Conservation (phyloP, 2,113 vertebrate species). For the Strix uralensis region DNA sequence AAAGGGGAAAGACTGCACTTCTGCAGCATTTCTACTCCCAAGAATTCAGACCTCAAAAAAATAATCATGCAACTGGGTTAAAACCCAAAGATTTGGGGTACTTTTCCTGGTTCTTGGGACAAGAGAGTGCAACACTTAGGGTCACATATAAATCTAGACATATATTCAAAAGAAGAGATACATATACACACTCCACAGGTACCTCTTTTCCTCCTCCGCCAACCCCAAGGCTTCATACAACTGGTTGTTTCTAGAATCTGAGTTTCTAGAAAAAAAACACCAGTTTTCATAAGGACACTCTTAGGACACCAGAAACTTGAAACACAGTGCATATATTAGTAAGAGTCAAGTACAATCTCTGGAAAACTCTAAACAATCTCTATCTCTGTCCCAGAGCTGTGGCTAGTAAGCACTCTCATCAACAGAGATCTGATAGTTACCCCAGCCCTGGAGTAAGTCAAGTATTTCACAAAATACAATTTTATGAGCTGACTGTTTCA, state of each 20-base stretch:
- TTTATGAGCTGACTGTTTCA: not conserved
- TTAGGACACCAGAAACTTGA: conserved; percentile 53
- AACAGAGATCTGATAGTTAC: not conserved
- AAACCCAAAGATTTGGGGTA: not conserved
- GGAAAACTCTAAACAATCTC: not conserved
- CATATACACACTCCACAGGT: conserved; percentile 68
- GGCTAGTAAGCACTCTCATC: not conserved
- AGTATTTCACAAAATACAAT: not conserved
- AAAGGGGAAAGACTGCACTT: conserved; percentile 45
- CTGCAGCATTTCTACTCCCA: conserved; percentile 45
- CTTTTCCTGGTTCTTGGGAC: conserved; percentile 21
- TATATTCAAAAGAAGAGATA: conserved; percentile 64
- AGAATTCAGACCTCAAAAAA: conserved; percentile 48
- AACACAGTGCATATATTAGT: conserved; percentile 49
- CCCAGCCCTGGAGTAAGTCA: not conserved
- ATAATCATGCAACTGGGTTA: conserved; percentile 38
- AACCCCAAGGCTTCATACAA: conserved; percentile 70
- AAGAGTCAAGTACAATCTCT: conserved; percentile 19
- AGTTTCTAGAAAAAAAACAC: conserved; percentile 70
- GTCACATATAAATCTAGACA: conserved; percentile 62
- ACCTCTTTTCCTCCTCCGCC: conserved; percentile 67
- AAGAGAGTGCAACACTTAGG: conserved; percentile 45
- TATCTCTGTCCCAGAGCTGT: not conserved
- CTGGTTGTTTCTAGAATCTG: conserved; percentile 70
- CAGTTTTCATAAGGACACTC: conserved; percentile 67